Evolutionary conservation across 2,113 vertebrate species (phyloP).

Genomic region (Arizona elegans): DNA sequence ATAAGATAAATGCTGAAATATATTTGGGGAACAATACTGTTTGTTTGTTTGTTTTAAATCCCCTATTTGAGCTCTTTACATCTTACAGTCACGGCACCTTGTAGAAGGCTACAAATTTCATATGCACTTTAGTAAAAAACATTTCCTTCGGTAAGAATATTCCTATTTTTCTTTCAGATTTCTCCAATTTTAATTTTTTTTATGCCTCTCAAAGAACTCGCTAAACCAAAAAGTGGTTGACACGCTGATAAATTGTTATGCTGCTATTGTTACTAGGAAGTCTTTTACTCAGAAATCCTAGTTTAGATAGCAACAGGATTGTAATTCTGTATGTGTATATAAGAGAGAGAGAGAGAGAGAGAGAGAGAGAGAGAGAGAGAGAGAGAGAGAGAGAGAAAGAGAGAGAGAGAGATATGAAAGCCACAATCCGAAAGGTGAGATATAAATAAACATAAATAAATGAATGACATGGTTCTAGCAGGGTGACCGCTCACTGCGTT

Average conservation of each 20-base stretch:
- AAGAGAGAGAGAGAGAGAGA: neutral
- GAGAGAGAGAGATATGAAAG: neutral
- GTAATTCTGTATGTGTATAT: neutral
- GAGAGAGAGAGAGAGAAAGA: neutral
- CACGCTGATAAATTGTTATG: neutral
- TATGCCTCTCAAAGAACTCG: neutral
- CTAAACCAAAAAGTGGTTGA: neutral
- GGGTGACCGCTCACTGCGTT: neutral
- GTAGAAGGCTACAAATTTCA: neutral
- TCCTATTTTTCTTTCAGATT: neutral
- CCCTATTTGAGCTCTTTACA: neutral
- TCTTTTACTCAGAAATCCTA: neutral
- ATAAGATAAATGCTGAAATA: neutral
- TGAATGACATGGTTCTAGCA: neutral
- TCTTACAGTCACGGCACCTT: neutral
- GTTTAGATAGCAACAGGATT: neutral
- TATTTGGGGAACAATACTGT: neutral
- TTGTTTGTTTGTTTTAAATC: neutral
- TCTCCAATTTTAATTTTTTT: neutral
- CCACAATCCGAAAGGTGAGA: neutral
- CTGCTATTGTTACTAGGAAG: neutral
- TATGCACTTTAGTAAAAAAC: neutral
- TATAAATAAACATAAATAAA: conserved; percentile 5
- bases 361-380: neutral
- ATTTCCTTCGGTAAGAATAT: neutral